These are phyloP conservation scores for Holocentrus rufus DNA, from an alignment of 2,797 vertebrate genomes.

Conservation along the genomic window DNA sequence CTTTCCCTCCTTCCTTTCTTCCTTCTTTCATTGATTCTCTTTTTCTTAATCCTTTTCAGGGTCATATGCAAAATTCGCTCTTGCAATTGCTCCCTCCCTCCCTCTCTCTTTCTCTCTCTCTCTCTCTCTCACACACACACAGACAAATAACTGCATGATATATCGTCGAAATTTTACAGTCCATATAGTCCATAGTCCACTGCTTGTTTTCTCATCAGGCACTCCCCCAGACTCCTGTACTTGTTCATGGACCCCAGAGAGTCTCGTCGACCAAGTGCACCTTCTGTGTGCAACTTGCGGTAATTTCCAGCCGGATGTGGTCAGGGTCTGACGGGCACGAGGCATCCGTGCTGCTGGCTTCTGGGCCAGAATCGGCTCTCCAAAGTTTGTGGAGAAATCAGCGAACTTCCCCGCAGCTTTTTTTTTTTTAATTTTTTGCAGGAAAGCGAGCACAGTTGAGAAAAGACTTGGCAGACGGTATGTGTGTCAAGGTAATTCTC, in stretches of 20 bases:
- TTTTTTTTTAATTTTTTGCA: background rate
- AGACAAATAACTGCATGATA: background rate
- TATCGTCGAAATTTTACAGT: background rate
- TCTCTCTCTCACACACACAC: background rate
- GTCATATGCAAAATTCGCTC: no score
- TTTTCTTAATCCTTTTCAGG: no score
- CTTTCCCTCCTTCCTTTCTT: no score
- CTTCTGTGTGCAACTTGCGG: constrained; percentile 56
- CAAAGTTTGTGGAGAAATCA: constrained; percentile 23
- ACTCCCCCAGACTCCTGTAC: constrained; percentile 61
- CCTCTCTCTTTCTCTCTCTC: no score
- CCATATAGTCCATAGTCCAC: background rate
- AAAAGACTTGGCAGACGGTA: constrained; percentile 32
- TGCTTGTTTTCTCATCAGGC: constrained; percentile 53
- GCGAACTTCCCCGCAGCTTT: constrained; percentile 15
- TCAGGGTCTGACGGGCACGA: constrained; percentile 34
- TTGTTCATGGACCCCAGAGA: constrained; percentile 51
- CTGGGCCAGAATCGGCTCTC: background rate
- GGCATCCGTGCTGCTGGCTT: constrained; percentile 13
- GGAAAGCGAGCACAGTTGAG: constrained; percentile 12
- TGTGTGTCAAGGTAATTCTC: constrained; percentile 55
- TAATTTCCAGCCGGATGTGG: constrained; percentile 54
- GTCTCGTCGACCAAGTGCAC: constrained; percentile 14
- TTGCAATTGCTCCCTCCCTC: no score
- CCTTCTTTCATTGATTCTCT: no score